Evolutionary conservation across 2,113 vertebrate species (phyloP), one percentile per base, ranked within the genome.

Genomic region (Sphaerodactylus townsendi): DNA sequence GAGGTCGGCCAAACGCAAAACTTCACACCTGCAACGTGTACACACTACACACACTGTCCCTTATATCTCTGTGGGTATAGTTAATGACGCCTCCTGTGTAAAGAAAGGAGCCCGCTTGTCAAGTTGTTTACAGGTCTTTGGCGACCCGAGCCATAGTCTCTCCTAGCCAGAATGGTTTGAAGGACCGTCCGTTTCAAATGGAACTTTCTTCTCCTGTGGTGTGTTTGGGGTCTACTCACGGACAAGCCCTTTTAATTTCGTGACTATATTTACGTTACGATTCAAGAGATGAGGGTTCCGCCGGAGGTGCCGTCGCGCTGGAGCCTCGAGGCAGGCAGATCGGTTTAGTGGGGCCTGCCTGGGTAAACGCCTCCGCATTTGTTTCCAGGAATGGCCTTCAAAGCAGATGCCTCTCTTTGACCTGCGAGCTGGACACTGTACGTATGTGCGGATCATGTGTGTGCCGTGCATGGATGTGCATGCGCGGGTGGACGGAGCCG

Each of bases 401-500:
- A 39, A 53, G 39, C 66, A 23, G 19, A 56, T 5, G 53, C 53
- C 53, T 56, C 53, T 5, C 53, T 21, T 56, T 23, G 53, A 56
- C 33, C 33, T 4, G 25, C 15, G 41, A 66, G 10, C 50, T 28
- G 3, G 35, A 10, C 59, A 25, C 59, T 62, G 59, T 3, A 28
- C 59, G 10, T 62, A 25, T 28, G 4, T 8, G 59, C 59, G 25
- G 25, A 62, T 9, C 89, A 25, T 71, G 80, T 68, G 78, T 92
- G 82, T 84, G 85, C 91, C 88, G 37, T 33, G 44, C 14, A 28
- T 1, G 37, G 88, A 17, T 35, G 28, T 4, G 91, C 35, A 87
- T 66, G 56, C 28, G 85, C 53, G 35, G 33, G 39, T 37, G 3
- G 35, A 25, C 30, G 35, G 3, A 28, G 9, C 23, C 7, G 41